Percentiles rank a stretch among this genome's conserved stretches.
Conservation (phyloP, 2,113 vertebrate species). For the Rhabdomys dilectus region DNA sequence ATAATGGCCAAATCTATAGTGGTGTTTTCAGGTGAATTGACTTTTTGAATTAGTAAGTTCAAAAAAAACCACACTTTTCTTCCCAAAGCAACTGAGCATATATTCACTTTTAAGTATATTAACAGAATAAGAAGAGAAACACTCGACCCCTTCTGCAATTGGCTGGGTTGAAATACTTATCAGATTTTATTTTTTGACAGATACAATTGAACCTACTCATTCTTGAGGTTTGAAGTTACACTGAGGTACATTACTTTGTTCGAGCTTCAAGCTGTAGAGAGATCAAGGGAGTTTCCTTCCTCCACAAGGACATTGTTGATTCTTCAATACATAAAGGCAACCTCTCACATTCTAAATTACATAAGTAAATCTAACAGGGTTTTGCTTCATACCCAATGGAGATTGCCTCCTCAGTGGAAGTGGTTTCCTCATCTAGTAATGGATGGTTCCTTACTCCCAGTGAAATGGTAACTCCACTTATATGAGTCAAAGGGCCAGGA, state of each 20-base stretch:
- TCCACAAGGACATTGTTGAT: neutral
- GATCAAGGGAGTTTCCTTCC: neutral
- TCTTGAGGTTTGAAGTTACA: neutral
- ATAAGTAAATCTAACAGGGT: neutral
- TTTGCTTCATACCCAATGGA: neutral
- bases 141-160: neutral
- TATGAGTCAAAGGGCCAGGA: neutral
- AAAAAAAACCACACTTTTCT: neutral
- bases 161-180: neutral
- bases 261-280: too few species aligned
- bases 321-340: neutral
- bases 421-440: neutral
- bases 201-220: accelerated
- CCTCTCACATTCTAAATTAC: neutral
- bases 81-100: neutral
- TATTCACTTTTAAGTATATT: neutral
- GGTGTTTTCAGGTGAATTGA: neutral
- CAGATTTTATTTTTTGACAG: neutral
- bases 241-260: neutral
- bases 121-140: neutral
- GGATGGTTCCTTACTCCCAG: neutral
- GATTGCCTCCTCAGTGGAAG: neutral
- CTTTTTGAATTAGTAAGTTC: neutral
- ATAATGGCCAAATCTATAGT: neutral
- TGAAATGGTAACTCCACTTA: neutral